Percentiles rank a stretch among this genome's conserved stretches.
Evolutionary conservation across 2,888 invertebrate species (phyloP).

Genomic region (Campoplex capitator): DNA sequence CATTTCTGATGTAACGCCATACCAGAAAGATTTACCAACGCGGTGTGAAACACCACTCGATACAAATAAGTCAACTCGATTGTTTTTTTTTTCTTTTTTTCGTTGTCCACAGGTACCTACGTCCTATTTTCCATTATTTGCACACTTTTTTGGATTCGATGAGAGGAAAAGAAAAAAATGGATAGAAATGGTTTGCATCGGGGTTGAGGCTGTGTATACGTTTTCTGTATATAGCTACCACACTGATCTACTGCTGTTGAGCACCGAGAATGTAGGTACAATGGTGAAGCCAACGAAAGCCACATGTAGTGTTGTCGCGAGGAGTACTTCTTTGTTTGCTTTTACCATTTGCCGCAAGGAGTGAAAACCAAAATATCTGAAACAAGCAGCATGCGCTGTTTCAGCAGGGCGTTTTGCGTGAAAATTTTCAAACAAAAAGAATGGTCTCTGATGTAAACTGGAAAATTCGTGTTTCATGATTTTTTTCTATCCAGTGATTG

Average conservation of each 20-base stretch:
- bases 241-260: neutral
- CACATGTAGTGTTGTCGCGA: neutral
- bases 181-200: neutral
- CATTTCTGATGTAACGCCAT: neutral
- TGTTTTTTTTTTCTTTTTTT: neutral
- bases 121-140: slow-evolving; percentile 16
- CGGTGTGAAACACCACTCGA: neutral
- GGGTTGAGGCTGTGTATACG: neutral
- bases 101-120: neutral
- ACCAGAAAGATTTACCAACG: neutral
- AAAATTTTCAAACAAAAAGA: neutral
- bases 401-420: neutral
- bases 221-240: neutral
- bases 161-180: slow-evolving; percentile 6
- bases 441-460: neutral
- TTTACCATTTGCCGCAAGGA: neutral
- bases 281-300: slow-evolving; percentile 25
- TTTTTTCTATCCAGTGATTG: neutral
- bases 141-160: slow-evolving; percentile 47
- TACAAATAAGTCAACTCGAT: neutral
- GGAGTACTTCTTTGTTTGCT: neutral
- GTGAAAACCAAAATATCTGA: neutral
- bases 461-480: neutral
- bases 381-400: neutral
- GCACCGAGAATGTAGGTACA: slow-evolving; percentile 13